Conservation (phyloP, 2,888 invertebrate genomes). For the Pimpla rufipes region DNA sequence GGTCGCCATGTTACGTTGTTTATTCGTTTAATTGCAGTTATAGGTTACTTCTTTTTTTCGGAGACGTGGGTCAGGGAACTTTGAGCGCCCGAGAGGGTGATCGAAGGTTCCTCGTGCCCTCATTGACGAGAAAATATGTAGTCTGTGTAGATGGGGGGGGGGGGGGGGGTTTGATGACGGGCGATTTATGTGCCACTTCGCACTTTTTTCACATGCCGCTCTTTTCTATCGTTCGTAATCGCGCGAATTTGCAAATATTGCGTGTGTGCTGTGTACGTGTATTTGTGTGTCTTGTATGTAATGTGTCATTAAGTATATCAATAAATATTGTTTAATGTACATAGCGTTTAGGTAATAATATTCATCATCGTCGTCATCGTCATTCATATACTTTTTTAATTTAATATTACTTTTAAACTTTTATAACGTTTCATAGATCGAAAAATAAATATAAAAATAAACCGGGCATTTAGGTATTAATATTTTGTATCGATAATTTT, state of each 20-base stretch:
- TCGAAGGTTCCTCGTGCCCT: conserved; percentile 30
- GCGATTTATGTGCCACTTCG: conserved; percentile 10
- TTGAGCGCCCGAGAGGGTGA: conserved; percentile 55
- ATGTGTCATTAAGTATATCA: conserved; percentile 55
- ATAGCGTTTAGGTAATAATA: conserved; percentile 72
- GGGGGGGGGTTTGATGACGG: conserved; percentile 15
- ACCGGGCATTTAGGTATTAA: conserved; percentile 86
- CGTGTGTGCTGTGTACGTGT: conserved; percentile 39
- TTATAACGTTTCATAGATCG: conserved; percentile 85
- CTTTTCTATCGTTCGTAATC: conserved; percentile 36
- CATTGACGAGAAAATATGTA: conserved; percentile 40
- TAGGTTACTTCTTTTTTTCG: conserved; percentile 32
- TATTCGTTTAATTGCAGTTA: conserved; percentile 60
- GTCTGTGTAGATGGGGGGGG: not conserved
- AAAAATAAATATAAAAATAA: conserved; percentile 86
- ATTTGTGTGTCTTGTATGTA: conserved; percentile 39
- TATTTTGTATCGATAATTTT: conserved; percentile 85
- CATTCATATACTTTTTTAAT: conserved; percentile 77
- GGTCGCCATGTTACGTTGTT: conserved; percentile 62
- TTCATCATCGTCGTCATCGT: conserved; percentile 66
- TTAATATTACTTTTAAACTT: conserved; percentile 85
- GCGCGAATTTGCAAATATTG: conserved; percentile 50
- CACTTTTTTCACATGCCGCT: conserved; percentile 19
- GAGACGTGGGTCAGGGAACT: conserved; percentile 40
- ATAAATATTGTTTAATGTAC: conserved; percentile 67